Conservation (phyloP, 2,113 vertebrate genomes). For the Passer montanus region DNA sequence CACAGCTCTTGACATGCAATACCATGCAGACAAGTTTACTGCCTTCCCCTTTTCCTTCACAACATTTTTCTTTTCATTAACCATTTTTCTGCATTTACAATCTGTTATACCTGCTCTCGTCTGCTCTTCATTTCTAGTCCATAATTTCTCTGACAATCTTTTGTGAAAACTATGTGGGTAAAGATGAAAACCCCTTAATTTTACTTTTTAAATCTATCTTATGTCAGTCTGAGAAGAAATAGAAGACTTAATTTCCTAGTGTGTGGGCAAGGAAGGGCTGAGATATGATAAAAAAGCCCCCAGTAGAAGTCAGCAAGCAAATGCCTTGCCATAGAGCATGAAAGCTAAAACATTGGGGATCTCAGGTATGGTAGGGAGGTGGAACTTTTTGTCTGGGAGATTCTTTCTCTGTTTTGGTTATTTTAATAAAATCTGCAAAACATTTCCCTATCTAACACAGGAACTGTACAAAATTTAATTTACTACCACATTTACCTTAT, state of each 20-base stretch:
- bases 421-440: background rate
- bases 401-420: background rate
- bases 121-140: background rate
- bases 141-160: background rate
- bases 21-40: background rate
- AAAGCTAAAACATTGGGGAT: background rate
- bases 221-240: background rate
- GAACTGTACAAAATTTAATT: background rate
- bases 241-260: background rate
- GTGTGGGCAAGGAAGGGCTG: background rate
- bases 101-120: background rate
- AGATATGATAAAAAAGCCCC: background rate
- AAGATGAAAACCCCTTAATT: background rate
- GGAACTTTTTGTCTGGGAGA: background rate
- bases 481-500: background rate
- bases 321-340: rapidly evolving
- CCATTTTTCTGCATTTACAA: background rate
- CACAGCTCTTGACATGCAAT: background rate
- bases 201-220: background rate
- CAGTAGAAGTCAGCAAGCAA: background rate
- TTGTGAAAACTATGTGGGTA: background rate
- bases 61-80: background rate
- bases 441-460: background rate
- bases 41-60: background rate
- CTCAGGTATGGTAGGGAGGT: background rate